These are phyloP conservation scores for Malurus elegans DNA, from an alignment of 2,113 vertebrate species.

Conservation along the genomic window DNA sequence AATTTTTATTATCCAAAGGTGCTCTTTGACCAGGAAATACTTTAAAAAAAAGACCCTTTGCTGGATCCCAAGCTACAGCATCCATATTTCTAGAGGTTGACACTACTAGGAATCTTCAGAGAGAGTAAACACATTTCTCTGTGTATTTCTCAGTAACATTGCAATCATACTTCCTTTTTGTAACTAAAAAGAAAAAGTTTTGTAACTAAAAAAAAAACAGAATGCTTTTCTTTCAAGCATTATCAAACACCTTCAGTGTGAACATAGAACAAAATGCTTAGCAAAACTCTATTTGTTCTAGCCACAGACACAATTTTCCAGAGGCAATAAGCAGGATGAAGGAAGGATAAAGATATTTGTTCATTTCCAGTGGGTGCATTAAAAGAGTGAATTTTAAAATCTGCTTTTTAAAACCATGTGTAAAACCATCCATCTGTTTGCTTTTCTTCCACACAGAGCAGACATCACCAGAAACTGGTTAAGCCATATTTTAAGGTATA, in stretches of 20 bases:
- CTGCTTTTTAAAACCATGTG: background rate
- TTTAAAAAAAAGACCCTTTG: background rate
- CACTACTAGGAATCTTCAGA: background rate
- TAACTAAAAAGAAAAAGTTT: background rate
- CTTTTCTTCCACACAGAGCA: background rate
- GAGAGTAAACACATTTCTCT: background rate
- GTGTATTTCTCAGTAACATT: background rate
- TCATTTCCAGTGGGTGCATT: background rate
- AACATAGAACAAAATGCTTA: background rate
- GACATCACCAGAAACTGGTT: background rate
- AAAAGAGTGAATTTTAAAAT: background rate
- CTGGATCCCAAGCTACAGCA: background rate
- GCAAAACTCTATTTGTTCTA: background rate
- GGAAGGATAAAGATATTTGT: background rate
- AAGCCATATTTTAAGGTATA: background rate
- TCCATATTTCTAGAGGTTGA: background rate
- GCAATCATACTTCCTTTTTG: background rate
- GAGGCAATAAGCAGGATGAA: background rate
- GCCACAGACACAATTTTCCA: background rate
- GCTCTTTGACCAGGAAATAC: background rate
- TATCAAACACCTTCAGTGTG: background rate
- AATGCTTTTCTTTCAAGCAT: background rate
- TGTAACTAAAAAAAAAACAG: background rate
- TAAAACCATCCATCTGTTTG: background rate
- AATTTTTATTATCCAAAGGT: background rate